Evolutionary conservation across 2,888 invertebrate genomes (phyloP).

Genomic region (Limnephilus marmoratus): DNA sequence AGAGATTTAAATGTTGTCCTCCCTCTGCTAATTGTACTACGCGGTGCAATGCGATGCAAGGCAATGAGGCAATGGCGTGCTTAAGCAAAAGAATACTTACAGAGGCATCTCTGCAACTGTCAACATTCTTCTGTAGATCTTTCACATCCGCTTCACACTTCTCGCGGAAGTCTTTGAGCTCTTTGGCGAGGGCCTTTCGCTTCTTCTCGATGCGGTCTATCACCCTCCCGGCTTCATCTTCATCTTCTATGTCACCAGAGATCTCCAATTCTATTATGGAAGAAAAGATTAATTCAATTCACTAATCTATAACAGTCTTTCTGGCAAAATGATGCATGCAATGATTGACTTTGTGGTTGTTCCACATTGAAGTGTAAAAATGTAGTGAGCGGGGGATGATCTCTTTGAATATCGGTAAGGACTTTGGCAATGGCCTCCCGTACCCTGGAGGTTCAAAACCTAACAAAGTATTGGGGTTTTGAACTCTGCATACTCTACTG

Average conservation of each 20-base stretch:
- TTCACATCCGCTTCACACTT: slow-evolving; percentile 73
- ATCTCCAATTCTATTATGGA: slow-evolving; percentile 52
- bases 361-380: not conserved
- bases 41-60: not conserved
- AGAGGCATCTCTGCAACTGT: slow-evolving; percentile 72
- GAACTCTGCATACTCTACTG: no score
- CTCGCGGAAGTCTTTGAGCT: slow-evolving; percentile 71
- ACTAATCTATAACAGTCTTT: not conserved
- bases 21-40: not conserved
- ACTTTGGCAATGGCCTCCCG: not conserved
- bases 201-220: slow-evolving; percentile 53
- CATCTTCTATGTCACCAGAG: slow-evolving; percentile 55
- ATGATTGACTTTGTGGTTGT: not conserved
- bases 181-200: slow-evolving; percentile 66
- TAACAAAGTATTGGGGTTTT: not conserved
- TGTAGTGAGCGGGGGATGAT: not conserved
- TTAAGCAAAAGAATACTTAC: not conserved
- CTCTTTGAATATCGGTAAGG: not conserved
- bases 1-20: not conserved
- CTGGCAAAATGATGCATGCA: not conserved
- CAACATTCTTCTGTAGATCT: slow-evolving; percentile 71
- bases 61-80: not conserved
- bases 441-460: not conserved
- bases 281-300: slow-evolving; percentile 36
- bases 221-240: slow-evolving; percentile 49